phyloP scores from a whole-genome alignment of 2,113 vertebrate species.

The Thryonomys swinderianus region DNA sequence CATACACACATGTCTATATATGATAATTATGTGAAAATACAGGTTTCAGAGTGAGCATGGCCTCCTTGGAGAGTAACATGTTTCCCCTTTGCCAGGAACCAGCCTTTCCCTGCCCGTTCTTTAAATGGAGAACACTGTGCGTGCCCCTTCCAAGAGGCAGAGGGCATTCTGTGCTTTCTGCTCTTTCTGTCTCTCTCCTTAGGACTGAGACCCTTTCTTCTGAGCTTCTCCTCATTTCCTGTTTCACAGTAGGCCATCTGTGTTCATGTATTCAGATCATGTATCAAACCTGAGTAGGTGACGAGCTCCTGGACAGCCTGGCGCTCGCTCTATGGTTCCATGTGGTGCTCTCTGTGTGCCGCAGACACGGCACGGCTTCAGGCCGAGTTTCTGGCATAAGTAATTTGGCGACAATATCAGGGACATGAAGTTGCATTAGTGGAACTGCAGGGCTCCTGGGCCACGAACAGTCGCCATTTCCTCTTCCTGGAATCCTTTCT shows the following conservation, averaged over 20 bases:
- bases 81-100: neutral
- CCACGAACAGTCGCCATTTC: neutral
- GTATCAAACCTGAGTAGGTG: neutral
- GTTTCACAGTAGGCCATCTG: neutral
- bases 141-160: neutral
- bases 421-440: neutral
- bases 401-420: neutral
- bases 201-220: neutral
- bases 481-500: neutral
- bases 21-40: neutral
- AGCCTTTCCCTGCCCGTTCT: neutral
- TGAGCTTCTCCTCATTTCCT: neutral
- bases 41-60: neutral
- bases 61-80: rapidly evolving
- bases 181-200: neutral
- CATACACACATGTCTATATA: neutral
- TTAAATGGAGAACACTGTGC: neutral
- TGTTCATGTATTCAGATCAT: neutral
- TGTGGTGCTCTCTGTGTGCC: neutral
- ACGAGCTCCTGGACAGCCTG: neutral
- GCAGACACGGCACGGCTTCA: neutral
- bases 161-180: neutral
- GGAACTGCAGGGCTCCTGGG: neutral
- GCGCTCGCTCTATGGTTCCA: neutral
- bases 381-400: neutral